These are phyloP conservation scores for Pimephales promelas DNA, from an alignment of 2,113 vertebrate species.

Conservation along the genomic window DNA sequence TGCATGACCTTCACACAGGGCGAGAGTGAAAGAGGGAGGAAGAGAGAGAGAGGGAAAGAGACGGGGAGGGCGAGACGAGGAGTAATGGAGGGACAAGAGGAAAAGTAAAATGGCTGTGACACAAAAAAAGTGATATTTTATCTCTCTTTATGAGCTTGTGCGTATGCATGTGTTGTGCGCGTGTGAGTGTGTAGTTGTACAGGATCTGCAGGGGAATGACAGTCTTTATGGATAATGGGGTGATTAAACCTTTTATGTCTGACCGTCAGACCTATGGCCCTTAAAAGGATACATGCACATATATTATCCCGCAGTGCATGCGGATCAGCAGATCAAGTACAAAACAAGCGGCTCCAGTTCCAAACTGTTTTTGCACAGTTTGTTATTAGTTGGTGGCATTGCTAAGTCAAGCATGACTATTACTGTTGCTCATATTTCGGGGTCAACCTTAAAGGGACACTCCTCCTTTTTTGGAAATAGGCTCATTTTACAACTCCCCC, in stretches of 20 bases:
- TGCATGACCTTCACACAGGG: constrained; percentile 83
- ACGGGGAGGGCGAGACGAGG: constrained; percentile 50
- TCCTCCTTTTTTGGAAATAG: too few species aligned
- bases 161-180: constrained; percentile 23
- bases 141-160: constrained; percentile 51
- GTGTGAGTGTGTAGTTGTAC: constrained; percentile 33
- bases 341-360: background rate
- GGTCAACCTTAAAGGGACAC: background rate
- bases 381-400: background rate
- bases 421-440: background rate
- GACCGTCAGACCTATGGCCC: constrained; percentile 31
- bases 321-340: constrained; percentile 28
- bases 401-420: constrained; percentile 27
- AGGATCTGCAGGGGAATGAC: constrained; percentile 49
- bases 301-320: constrained; percentile 12
- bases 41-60: constrained; percentile 37
- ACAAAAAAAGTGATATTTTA: constrained; percentile 52
- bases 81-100: constrained; percentile 65
- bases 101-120: constrained; percentile 69
- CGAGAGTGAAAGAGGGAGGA: constrained; percentile 62
- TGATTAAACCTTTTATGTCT: constrained; percentile 42
- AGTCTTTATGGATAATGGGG: constrained; percentile 59
- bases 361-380: constrained; percentile 52
- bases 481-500: too few species aligned
- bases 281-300: constrained; percentile 28